Evolutionary conservation across 2,888 invertebrate genomes (phyloP).

Genomic region (Baronia brevicornis): DNA sequence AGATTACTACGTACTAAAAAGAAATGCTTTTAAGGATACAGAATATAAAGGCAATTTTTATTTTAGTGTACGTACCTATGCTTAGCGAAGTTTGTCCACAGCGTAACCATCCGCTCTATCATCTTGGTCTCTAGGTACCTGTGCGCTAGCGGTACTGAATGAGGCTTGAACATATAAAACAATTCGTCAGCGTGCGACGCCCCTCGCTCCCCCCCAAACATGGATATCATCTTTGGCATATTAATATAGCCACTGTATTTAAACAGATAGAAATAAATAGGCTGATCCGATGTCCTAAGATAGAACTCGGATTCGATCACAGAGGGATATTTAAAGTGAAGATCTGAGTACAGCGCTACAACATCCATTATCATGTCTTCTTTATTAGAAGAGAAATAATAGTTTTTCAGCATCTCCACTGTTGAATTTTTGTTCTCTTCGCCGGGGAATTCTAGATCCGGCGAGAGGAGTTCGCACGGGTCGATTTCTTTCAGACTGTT

Average conservation of each 20-base stretch:
- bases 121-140: conserved; percentile 43
- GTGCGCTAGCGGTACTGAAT: conserved; percentile 50
- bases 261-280: conserved; percentile 60
- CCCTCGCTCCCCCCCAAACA: conserved; percentile 37
- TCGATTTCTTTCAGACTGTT: conserved; percentile 39
- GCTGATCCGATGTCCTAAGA: conserved; percentile 43
- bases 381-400: conserved; percentile 46
- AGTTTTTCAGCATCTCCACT: conserved; percentile 33
- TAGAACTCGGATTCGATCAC: conserved; percentile 53
- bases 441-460: conserved; percentile 48
- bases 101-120: conserved; percentile 51
- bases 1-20: too few relatives aligned
- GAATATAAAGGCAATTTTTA: background rate
- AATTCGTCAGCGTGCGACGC: conserved; percentile 65
- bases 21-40: too few relatives aligned
- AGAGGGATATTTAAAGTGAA: conserved; percentile 57
- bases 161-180: conserved; percentile 62
- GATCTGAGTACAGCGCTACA: conserved; percentile 60
- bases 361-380: conserved; percentile 57
- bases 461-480: conserved; percentile 34
- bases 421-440: conserved; percentile 44
- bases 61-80: conserved; percentile 39
- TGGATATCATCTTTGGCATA: conserved; percentile 53
- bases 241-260: conserved; percentile 56
- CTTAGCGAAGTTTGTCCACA: conserved; percentile 70